Evolutionary conservation across 1,140 invertebrate species (phyloP), one percentile per base, ranked within the genome.

Genomic region (Episyrphus balteatus): DNA sequence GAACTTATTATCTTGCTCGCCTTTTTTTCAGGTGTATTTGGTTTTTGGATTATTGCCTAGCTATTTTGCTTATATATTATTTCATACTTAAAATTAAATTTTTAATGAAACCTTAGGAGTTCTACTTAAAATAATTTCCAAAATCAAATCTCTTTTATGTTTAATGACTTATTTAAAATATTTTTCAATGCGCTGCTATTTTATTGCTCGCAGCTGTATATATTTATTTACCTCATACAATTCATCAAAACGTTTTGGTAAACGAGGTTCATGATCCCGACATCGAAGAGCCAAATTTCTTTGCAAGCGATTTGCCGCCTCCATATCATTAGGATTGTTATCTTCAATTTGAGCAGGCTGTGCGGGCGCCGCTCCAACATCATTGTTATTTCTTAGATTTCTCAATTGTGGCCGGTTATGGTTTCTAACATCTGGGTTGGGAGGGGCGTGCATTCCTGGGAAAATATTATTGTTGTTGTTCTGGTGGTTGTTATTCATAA

Each of bases 211-310:
- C n/a, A n/a, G n/a, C n/a, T n/a, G n/a, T n/a, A 9, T 44, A 32
- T 9, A 14, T 36, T 0, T 2, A 39, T 54, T 52, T 8, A 64
- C 61, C 51, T 66, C 63, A 38, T 61, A 61, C 15, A 60, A 51
- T 43, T 67, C 64, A 45, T 66, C 61, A 19, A 67, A 67, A 15
- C 64, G 58, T 43, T 65, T 65, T 39, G 64, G 64, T 18, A 67
- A 43, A 44, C 60, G 44, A 1, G 62, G 62, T 37, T 67, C 62
- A 43, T 66, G 62, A 26, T 67, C 64, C 12, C 64, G 55, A 44
- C 61, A 64, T 9, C 65, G 54, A 14, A 68, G 46, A 2, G 65
- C 65, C 17, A 68, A 44, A 47, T 67, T 67, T 5, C 65, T 52
- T 13, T 68, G 65, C 40, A 65, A 43, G 2, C 65, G 54, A 47